A percentile compares a stretch with the other conserved stretches of the same genome.
phyloP scores from a whole-genome alignment of 2,113 vertebrate genomes.

The Pterocles gutturalis region DNA sequence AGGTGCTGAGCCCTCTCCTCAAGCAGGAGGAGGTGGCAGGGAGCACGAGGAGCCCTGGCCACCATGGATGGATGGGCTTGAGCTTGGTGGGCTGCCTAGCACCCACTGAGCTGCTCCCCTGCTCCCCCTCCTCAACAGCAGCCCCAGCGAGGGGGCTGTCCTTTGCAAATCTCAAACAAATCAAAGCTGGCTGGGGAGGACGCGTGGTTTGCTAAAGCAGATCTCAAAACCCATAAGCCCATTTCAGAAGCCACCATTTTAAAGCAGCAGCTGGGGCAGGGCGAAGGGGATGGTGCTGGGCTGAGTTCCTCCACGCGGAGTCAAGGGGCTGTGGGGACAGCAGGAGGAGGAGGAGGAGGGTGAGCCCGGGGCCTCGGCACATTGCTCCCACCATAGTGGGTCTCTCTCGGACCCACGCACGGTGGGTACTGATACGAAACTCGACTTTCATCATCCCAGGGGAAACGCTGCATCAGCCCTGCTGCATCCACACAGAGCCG shows the following conservation, averaged over 20 bases:
- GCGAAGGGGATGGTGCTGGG: background rate
- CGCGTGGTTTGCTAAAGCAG: accelerated
- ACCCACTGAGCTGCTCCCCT: background rate
- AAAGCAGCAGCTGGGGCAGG: background rate
- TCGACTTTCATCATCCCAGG: background rate
- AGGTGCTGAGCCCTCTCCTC: background rate
- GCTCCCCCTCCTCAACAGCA: background rate
- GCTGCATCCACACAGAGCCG: accelerated
- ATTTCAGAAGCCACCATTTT: accelerated
- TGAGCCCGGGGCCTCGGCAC: background rate
- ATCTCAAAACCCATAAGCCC: background rate
- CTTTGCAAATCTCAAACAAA: background rate
- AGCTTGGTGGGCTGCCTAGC: background rate
- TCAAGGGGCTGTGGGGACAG: accelerated
- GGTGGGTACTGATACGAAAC: background rate
- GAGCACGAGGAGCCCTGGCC: background rate
- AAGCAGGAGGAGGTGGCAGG: background rate
- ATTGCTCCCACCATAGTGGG: background rate
- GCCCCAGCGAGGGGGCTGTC: accelerated
- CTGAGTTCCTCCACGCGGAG: background rate
- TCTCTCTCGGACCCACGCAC: background rate
- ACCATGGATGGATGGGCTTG: accelerated
- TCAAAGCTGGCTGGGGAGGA: background rate
- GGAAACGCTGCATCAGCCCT: background rate
- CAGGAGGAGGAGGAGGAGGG: background rate